Base-by-base conservation (phyloP, 2,113 vertebrate genomes). In the Aphelocoma coerulescens region DNA sequence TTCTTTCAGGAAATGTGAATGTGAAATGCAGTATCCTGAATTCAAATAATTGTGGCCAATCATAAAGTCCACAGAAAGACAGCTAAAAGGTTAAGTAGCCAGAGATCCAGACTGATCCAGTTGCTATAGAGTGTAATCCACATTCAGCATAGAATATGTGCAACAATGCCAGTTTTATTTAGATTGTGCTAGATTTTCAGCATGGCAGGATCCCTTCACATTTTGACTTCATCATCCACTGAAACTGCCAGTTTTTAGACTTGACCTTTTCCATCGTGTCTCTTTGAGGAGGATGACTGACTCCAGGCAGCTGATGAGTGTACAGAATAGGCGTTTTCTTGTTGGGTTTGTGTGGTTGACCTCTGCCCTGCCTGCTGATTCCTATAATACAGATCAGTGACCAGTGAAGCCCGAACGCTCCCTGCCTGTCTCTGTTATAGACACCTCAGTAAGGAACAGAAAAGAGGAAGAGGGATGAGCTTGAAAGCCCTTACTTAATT, bases 341-440 rank as follows among this genome's bases (percentile, higher is more conserved):
- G 85, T 96, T 93, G 86, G 78, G 74, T 95, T 94, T 75, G 41
- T 95, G 93, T 80, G 88, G 92, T 49, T 96, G 92, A 97, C 94
- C 96, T 96, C 83, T 95, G 94, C 88, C 83, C 84, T 95, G 62
- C 92, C 86, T 95, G 94, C 95, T 96, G 95, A 95, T 94, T 96
- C 91, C 80, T 91, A 82, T 93, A 94, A 94, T 85, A 83, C 92
- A 94, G 96, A 93, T 95, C 93, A 92, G 93, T 96, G 94, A 92
- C 78, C 79, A 96, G 89, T 85, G 69, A 96, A 95, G 88, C 93
- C 91, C 30, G 80, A 92, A 91, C 0, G 5, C 80, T 96, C 93
- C 58, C 73, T 91, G 94, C 85, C 90, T 94, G 86, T 88, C 92
- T 96, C 87, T 94, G 94, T 94, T 96, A 94, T 41, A 91, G 94